Evolutionary conservation across 2,888 invertebrate genomes (phyloP).

Genomic region (Hyposoter didymator): DNA sequence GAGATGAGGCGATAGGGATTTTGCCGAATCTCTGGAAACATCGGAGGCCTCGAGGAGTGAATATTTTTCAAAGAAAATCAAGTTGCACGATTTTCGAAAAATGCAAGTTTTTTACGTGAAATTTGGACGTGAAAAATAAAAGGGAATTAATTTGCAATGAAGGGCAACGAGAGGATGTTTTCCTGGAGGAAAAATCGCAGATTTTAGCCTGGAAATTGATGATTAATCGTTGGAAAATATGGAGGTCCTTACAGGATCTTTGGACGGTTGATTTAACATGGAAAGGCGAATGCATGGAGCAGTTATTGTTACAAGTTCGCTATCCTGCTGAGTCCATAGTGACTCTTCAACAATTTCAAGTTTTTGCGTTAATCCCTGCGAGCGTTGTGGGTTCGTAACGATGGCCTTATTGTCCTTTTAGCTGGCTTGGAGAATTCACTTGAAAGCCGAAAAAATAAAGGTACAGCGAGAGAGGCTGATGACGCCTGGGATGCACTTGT

Average conservation of each 20-base stretch:
- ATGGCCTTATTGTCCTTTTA: conserved; percentile 41
- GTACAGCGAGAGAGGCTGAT: conserved; percentile 34
- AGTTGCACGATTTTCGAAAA: neutral
- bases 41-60: neutral
- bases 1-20: neutral
- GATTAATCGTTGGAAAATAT: neutral
- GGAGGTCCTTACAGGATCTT: neutral
- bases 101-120: neutral
- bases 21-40: neutral
- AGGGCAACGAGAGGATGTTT: neutral
- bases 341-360: conserved; percentile 54
- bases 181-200: neutral
- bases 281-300: neutral
- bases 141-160: neutral
- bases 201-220: neutral
- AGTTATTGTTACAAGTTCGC: conserved; percentile 43
- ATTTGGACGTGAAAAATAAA: neutral
- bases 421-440: conserved; percentile 25
- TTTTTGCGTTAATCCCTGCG: conserved; percentile 57
- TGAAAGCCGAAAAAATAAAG: conserved; percentile 30
- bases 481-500: conserved; percentile 52
- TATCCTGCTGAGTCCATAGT: conserved; percentile 12
- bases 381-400: conserved; percentile 4
- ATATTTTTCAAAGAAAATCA: neutral
- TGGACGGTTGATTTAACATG: conserved; percentile 8